Evolutionary conservation across 2,797 vertebrate genomes (phyloP).

Genomic region (Halcyon badia): DNA sequence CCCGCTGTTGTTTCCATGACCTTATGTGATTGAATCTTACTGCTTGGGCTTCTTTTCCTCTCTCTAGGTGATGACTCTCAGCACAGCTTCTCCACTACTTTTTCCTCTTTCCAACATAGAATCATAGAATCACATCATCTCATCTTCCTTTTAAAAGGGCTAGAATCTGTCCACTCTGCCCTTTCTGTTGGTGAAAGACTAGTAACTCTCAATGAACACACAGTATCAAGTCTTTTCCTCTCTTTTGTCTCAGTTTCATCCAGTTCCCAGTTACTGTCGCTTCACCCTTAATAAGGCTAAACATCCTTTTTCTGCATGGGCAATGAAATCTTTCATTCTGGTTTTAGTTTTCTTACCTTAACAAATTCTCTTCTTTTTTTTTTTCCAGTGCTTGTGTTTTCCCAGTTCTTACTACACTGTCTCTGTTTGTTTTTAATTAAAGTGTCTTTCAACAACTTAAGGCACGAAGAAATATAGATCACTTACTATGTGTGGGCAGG

Average conservation of each 20-base stretch:
- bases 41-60: not conserved
- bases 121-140: not conserved
- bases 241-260: not conserved
- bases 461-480: not conserved
- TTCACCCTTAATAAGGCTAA: not conserved
- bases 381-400: accelerated
- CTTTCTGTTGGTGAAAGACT: not conserved
- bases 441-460: not conserved
- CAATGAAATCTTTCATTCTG: not conserved
- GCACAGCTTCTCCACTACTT: not conserved
- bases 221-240: not conserved
- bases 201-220: not conserved
- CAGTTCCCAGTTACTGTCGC: not conserved
- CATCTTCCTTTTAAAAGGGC: not conserved
- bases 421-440: not conserved
- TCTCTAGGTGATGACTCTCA: not conserved
- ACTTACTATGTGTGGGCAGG: not conserved
- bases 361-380: not conserved
- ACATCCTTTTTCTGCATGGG: not conserved
- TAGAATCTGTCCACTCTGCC: not conserved
- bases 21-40: not conserved
- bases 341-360: not conserved
- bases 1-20: not conserved
- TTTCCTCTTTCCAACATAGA: not conserved
- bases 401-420: not conserved